Base-by-base conservation (phyloP, 2,888 invertebrate species). In the Alviniconcha strummeri region DNA sequence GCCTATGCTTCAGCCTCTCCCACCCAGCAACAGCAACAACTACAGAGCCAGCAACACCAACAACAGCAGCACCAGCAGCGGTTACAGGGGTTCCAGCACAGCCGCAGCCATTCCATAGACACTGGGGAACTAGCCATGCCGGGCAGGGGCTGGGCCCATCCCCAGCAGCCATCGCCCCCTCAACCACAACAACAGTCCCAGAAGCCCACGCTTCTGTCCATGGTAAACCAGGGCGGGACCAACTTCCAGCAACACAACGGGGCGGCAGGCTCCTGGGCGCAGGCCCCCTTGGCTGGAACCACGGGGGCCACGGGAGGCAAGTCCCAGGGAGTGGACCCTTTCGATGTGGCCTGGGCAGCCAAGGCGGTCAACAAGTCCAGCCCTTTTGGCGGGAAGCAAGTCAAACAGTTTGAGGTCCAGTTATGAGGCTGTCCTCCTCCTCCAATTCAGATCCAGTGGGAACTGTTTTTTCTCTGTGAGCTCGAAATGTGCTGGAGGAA, bases 271-370 rank as follows among this genome's bases (percentile, higher is more conserved):
- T 80, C 64, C 7, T 76, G 69, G 71, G 55, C 80, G 19, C 81
- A 69, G n/a, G 54, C 36, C 97, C 96, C 11, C 96, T 72, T 52
- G 72, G 57, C 78, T 4, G 67, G 83, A n/a, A 5, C 74, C n/a
- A 60, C 86, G 36, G 75, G 86, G 52, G 84, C 83, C 79, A 85
- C 84, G 7, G 82, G 84, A 54, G 80, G 83, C 0, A 60, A 13
- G 13, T 84, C 84, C 81, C 85, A 86, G 13, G 86, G 81, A 6
- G 87, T 91, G 64, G 96, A 97, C 94, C 97, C 97, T 0, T 97
- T 97, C 92, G 97, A 97, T 92, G 97, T 97, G 17, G 97, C 97
- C 90, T 97, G 97, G 97, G 97, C 96, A 1, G 95, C 96, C 83
- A 94, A 95, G 78, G 95, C 95, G 2, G 95, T 96, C 8, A 93